Evolutionary conservation across 2,797 vertebrate species (phyloP).

Genomic region (Denticeps clupeoides): DNA sequence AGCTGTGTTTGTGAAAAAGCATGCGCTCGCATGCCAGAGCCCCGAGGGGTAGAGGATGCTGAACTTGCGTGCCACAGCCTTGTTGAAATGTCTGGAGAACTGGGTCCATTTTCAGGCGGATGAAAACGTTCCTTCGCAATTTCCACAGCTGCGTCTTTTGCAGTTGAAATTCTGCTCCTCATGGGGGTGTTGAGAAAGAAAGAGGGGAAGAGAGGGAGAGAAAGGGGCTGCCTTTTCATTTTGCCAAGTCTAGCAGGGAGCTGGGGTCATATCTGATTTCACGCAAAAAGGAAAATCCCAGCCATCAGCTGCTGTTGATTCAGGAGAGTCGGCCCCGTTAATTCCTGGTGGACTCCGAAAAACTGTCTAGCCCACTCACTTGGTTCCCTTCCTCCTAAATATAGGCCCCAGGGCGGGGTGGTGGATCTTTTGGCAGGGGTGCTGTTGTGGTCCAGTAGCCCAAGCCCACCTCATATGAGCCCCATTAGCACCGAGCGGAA

Average conservation of each 20-base stretch:
- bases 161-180: constrained; percentile 19
- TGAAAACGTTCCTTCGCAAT: constrained; percentile 50
- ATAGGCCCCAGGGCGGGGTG: constrained; percentile 39
- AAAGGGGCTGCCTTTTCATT: constrained; percentile 49
- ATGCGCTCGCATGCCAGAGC: constrained; percentile 59
- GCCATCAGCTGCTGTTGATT: constrained; percentile 59
- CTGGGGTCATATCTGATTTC: constrained; percentile 53
- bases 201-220: not conserved
- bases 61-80: constrained; percentile 65
- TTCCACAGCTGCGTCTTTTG: constrained; percentile 39
- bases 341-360: constrained; percentile 53
- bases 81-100: constrained; percentile 60
- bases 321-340: constrained; percentile 48
- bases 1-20: constrained; percentile 53
- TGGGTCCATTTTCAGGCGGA: constrained; percentile 51
- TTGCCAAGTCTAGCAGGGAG: constrained; percentile 52
- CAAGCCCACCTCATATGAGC: too few species aligned
- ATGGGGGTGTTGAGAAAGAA: constrained; percentile 10
- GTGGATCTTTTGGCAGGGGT: too few species aligned
- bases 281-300: constrained; percentile 54
- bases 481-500: too few species aligned
- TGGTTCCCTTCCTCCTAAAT: constrained; percentile 40
- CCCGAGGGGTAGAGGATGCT: constrained; percentile 54
- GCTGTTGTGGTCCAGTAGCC: constrained; percentile 23
- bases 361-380: constrained; percentile 14